These are phyloP conservation scores for Drymodes brunneopygia DNA, from an alignment of 2,113 vertebrate species.

Conservation along the genomic window DNA sequence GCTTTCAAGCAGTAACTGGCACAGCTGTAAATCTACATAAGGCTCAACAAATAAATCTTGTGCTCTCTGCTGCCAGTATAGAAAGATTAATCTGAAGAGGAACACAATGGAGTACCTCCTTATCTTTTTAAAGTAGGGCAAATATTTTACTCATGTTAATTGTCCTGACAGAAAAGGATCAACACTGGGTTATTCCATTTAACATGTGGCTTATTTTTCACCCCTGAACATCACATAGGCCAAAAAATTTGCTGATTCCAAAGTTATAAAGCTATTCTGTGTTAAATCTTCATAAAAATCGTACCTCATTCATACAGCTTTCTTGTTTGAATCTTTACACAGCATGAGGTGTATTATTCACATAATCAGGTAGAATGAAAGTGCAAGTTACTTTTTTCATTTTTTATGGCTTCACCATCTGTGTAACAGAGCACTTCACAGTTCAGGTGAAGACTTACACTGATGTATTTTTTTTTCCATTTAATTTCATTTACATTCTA, in stretches of 20 bases:
- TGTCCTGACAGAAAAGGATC: constrained; percentile 63
- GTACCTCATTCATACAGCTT: not conserved
- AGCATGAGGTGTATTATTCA: not conserved
- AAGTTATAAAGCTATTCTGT: not conserved
- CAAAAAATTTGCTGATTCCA: not conserved
- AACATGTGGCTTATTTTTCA: constrained; percentile 56
- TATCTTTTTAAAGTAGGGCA: constrained; percentile 66
- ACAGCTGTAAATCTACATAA: constrained; percentile 63
- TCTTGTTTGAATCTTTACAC: not conserved
- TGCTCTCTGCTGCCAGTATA: constrained; percentile 11
- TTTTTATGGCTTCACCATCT: not conserved
- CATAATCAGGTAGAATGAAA: not conserved
- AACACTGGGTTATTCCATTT: constrained; percentile 64
- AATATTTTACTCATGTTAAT: constrained; percentile 69
- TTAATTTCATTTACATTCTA: not conserved
- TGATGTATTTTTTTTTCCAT: not conserved
- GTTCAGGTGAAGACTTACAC: not conserved
- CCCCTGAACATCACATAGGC: not conserved
- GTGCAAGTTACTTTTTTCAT: not conserved
- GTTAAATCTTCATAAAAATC: not conserved
- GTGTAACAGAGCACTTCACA: not conserved
- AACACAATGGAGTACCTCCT: constrained; percentile 21
- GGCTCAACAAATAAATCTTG: constrained; percentile 67
- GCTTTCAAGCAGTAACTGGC: constrained; percentile 54
- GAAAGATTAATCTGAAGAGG: constrained; percentile 62